These are phyloP conservation scores for Brachyrhaphis roseni DNA, from an alignment of 2,797 vertebrate genomes.

Conservation along the genomic window DNA sequence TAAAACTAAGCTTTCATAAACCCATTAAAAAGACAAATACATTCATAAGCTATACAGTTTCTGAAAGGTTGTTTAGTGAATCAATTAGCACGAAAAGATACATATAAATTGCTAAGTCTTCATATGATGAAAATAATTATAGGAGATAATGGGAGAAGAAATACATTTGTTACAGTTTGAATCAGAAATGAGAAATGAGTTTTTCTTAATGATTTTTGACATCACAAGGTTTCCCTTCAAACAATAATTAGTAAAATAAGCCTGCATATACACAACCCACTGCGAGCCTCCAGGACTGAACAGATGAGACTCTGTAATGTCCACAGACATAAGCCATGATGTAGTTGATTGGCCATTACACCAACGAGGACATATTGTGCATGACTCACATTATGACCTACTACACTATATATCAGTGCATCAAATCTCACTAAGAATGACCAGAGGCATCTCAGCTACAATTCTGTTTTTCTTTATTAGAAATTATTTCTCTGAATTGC, in stretches of 20 bases:
- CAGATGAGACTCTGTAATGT: conserved; percentile 39
- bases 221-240: conserved; percentile 16
- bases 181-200: conserved; percentile 7
- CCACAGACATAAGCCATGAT: conserved; percentile 14
- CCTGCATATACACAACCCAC: conserved; percentile 21
- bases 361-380: conserved; percentile 1
- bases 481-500: conserved; percentile 1
- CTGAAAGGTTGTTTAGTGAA: not conserved
- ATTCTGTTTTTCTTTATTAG: not conserved
- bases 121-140: not conserved
- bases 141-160: conserved; percentile 10
- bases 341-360: not conserved
- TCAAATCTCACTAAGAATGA: conserved; percentile 7
- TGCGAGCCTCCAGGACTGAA: conserved; percentile 20
- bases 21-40: conserved; percentile 6
- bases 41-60: not conserved
- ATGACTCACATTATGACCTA: conserved; percentile 33
- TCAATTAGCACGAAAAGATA: conserved; percentile 2
- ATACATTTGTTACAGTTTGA: conserved; percentile 18
- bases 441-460: conserved; percentile 9
- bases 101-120: not conserved
- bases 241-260: conserved; percentile 41
- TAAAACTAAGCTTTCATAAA: conserved; percentile 4
- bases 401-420: not conserved
- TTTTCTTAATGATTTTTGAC: conserved; percentile 43